Percentiles rank a stretch among this genome's conserved stretches.
These are phyloP conservation scores for Takifugu bimaculatus DNA, from an alignment of 2,113 vertebrate genomes.

Conservation along the genomic window DNA sequence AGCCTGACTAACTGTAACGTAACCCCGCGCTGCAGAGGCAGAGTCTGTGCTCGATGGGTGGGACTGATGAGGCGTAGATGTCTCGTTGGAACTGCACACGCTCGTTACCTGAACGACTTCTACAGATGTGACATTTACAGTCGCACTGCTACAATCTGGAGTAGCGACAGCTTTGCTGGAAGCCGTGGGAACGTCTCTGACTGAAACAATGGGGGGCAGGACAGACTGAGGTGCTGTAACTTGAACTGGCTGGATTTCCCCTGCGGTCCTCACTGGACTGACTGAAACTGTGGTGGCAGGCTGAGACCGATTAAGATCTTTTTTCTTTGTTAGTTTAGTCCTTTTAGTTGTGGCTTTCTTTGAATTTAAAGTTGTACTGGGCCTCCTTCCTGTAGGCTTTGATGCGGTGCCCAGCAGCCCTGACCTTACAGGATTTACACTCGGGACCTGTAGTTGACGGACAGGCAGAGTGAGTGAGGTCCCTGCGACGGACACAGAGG, in stretches of 20 bases:
- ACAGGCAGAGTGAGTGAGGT: slow-evolving; percentile 40
- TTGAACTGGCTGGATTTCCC: slow-evolving; percentile 36
- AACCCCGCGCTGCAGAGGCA: slow-evolving; percentile 31
- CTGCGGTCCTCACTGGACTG: slow-evolving; percentile 51
- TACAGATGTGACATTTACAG: slow-evolving; percentile 17
- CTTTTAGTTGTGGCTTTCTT: slow-evolving; percentile 80
- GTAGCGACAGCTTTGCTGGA: slow-evolving; percentile 24
- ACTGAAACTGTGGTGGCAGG: slow-evolving; percentile 45
- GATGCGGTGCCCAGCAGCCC: slow-evolving; percentile 35
- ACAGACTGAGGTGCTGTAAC: slow-evolving; percentile 27
- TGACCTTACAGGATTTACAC: slow-evolving; percentile 38
- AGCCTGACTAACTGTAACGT: slow-evolving; percentile 13
- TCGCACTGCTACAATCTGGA: slow-evolving; percentile 2
- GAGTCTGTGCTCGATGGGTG: slow-evolving; percentile 24
- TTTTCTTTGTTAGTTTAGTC: slow-evolving; percentile 72
- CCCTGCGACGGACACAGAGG: slow-evolving; percentile 34
- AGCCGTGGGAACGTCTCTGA: slow-evolving; percentile 11
- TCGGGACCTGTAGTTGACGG: slow-evolving; percentile 45
- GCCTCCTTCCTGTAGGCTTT: slow-evolving; percentile 57
- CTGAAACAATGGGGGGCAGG: slow-evolving; percentile 28
- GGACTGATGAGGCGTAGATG: slow-evolving; percentile 12
- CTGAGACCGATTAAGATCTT: slow-evolving; percentile 51
- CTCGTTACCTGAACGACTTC: slow-evolving; percentile 27
- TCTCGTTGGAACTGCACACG: slow-evolving; percentile 25
- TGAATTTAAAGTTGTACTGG: slow-evolving; percentile 61